Conservation (phyloP, 2,888 invertebrate genomes). For the Cephus spinipes region DNA sequence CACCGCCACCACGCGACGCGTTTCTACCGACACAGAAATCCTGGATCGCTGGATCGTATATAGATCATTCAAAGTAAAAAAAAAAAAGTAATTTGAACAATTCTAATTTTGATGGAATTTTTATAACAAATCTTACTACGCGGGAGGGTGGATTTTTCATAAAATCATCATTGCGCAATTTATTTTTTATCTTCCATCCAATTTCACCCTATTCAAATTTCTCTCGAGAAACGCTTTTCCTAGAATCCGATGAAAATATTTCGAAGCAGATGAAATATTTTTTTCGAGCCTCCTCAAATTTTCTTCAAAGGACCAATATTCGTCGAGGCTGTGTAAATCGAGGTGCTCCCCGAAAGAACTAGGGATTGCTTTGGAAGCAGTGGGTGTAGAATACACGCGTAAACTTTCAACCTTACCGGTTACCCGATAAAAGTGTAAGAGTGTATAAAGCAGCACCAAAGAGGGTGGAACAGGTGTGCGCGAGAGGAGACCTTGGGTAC, state of each 20-base stretch:
- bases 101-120: too few species aligned
- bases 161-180: neutral
- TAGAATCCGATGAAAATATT: neutral
- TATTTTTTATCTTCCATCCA: neutral
- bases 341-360: neutral
- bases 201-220: neutral
- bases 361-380: neutral
- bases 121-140: neutral
- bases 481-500: neutral
- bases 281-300: neutral
- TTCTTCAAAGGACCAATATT: neutral
- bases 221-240: neutral
- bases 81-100: too few species aligned
- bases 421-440: neutral
- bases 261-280: neutral
- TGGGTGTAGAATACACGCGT: neutral
- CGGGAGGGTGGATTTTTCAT: neutral
- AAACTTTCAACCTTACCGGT: neutral
- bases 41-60: neutral
- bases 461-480: neutral
- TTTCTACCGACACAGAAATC: constrained; percentile 31
- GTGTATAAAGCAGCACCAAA: neutral
- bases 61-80: neutral
- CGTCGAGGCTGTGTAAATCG: neutral
- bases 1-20: constrained; percentile 59